These are phyloP conservation scores for Macquaria ambigua DNA, from an alignment of 2,113 vertebrate species.

Conservation along the genomic window DNA sequence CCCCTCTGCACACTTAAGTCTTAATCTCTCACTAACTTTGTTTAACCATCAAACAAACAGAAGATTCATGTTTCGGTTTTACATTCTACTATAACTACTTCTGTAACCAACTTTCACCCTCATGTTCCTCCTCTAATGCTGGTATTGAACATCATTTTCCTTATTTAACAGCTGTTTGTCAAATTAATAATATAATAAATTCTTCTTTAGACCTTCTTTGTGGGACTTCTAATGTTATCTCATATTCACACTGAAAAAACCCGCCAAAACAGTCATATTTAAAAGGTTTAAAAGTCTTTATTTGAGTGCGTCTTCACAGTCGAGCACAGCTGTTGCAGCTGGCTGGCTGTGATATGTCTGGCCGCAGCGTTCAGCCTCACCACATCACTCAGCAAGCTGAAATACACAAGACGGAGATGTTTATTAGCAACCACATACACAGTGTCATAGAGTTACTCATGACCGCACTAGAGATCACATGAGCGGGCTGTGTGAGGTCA, in stretches of 20 bases:
- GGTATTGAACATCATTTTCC: slow-evolving; percentile 61
- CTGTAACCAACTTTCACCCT: slow-evolving; percentile 44
- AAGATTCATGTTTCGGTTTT: slow-evolving; percentile 21
- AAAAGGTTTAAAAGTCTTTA: slow-evolving; percentile 59
- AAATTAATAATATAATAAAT: slow-evolving; percentile 75
- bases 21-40: slow-evolving; percentile 22
- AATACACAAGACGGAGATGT: slow-evolving; percentile 65
- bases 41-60: slow-evolving; percentile 11
- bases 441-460: slow-evolving; percentile 41
- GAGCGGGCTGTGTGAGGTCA: slow-evolving; percentile 58
- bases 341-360: slow-evolving; percentile 49
- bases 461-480: slow-evolving; percentile 56
- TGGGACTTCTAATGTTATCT: slow-evolving; percentile 33
- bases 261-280: neutral
- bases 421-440: slow-evolving; percentile 75
- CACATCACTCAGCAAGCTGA: slow-evolving; percentile 77
- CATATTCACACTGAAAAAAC: neutral
- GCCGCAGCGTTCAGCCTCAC: slow-evolving; percentile 12
- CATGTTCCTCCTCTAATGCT: slow-evolving; percentile 54
- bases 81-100: slow-evolving; percentile 32
- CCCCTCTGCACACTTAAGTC: slow-evolving; percentile 11
- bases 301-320: slow-evolving; percentile 56
- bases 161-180: slow-evolving; percentile 76
- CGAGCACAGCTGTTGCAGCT: slow-evolving; percentile 76
- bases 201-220: slow-evolving; percentile 57